Percentiles rank a stretch among this genome's conserved stretches.
Conservation (phyloP, 2,113 vertebrate species). For the Syngnathus scovelli region DNA sequence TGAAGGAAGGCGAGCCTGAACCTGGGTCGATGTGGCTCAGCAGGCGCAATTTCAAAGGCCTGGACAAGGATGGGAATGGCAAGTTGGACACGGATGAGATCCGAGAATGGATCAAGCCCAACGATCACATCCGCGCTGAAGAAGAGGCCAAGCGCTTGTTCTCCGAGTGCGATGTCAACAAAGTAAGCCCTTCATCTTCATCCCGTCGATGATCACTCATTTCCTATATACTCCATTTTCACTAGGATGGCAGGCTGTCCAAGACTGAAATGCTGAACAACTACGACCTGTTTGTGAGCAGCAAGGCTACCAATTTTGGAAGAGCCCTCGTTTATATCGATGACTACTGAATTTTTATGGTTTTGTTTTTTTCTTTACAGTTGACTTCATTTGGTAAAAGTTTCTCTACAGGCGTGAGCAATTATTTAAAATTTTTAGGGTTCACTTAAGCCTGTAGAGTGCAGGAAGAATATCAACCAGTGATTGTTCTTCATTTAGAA, state of each 20-base stretch:
- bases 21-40: conserved; percentile 94
- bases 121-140: conserved; percentile 92
- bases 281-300: conserved; percentile 93
- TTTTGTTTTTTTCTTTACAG: conserved; percentile 10
- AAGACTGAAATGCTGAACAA: conserved; percentile 91
- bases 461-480: not conserved
- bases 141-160: conserved; percentile 92
- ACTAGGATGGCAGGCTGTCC: conserved; percentile 85
- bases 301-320: conserved; percentile 94
- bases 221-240: not conserved
- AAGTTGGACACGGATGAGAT: conserved; percentile 96
- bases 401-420: too few relatives aligned
- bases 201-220: not conserved
- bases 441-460: not conserved
- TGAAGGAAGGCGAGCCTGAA: conserved; percentile 82
- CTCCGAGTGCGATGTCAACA: conserved; percentile 88
- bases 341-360: conserved; percentile 76
- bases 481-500: not conserved
- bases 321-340: conserved; percentile 91
- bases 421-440: too few relatives aligned
- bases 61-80: conserved; percentile 92
- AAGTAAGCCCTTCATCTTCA: conserved; percentile 65
- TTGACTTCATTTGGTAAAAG: not conserved
- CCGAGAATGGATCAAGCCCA: conserved; percentile 93
- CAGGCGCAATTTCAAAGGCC: conserved; percentile 86